Evolutionary conservation across 2,888 invertebrate species (phyloP), one percentile per base, ranked within the genome.

Genomic region (Augochlorella aurata): DNA sequence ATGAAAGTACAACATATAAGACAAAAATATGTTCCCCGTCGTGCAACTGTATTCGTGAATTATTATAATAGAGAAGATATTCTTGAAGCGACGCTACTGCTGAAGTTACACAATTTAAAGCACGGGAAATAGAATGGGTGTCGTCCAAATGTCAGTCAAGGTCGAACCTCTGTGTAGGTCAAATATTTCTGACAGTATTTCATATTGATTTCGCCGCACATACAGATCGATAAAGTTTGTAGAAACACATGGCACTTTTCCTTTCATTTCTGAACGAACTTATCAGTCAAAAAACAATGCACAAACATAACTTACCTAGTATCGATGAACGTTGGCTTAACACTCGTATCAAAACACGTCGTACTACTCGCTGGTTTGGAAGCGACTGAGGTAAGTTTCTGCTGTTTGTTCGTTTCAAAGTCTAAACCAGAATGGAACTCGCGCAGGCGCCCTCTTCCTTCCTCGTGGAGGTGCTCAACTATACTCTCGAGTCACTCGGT

Each of bases 81-180:
- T 18, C 47, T 66, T 14, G 14, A 44, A 7, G 24, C 16, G 10
- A 24, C 45, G n/a, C 71, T 47, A 24, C 29, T 77, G 52, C 38
- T 8, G 58, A 38, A 38, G n/a, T 7, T 50, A 45, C 54, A 54
- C 9, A 72, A 67, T 74, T 73, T 65, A 45, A 21, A 69, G 44
- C 45, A 68, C 76, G 61, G 52, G 54, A 45, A 69, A 54, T 10
- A 70, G 65, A 78, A 24, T 83, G 84, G 77, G 73, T 74, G 79
- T 49, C 82, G 80, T 67, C 74, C 74, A 88, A 90, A 92, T 91
- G 91, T 91, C 92, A 92, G 88, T 91, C 92, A 91, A 92, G 91
- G 91, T 91, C 91, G 44, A 84, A 87, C 82, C 63, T 82, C 24
- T 38, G 70, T 75, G 77, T 65, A 79, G 78, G 58, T 79, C 70